Base-by-base conservation (phyloP, 1,140 invertebrate genomes). In the Fopius arisanus region DNA sequence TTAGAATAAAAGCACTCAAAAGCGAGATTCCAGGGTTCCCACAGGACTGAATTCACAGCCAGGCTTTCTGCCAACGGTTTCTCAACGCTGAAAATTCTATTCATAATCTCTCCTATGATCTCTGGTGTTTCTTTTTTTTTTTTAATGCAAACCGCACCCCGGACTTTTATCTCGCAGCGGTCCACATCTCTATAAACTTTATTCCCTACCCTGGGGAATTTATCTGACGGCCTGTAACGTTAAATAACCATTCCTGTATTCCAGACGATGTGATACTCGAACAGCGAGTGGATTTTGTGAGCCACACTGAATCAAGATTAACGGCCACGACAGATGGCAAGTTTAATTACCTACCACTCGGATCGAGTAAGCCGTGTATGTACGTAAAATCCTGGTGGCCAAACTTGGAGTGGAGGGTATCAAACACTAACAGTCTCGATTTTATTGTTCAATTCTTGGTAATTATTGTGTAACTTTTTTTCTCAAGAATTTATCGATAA, bases 351-450 rank as follows among this genome's bases (percentile, higher is more conserved):
- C 67, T 86, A 67, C 81, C 83, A 2, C 65, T 87, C 23, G 84
- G 81, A 67, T 83, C 82, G 1, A 84, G 79, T 29, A 88, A 87
- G 75, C 86, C 86, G 6, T 87, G 84, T 31, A 73, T 87, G 71
- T 82, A 83, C 74, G 79, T 88, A 21, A 87, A 81, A 75, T 87
- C 86, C 6, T 82, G 81, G 76, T 88, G 86, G 87, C 86, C 86
- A 1, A 87, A 88, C 71, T 68, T 84, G 5, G 82, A 87, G 51
- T 87, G 86, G 84, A 80, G 87, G 43, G 83, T 82, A 28, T 72
- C 76, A 29, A 87, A 87, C 59, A 80, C 78, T 29, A 88, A 88
- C 72, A 78, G 72, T 70, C 80, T 88, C 10, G 40, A 48, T 1
- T 82, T 74, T 51, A 84, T 87, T 37, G 81, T 78, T 5, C 70